phyloP scores from a whole-genome alignment of 2,113 vertebrate species.

The Dipodomys spectabilis region DNA sequence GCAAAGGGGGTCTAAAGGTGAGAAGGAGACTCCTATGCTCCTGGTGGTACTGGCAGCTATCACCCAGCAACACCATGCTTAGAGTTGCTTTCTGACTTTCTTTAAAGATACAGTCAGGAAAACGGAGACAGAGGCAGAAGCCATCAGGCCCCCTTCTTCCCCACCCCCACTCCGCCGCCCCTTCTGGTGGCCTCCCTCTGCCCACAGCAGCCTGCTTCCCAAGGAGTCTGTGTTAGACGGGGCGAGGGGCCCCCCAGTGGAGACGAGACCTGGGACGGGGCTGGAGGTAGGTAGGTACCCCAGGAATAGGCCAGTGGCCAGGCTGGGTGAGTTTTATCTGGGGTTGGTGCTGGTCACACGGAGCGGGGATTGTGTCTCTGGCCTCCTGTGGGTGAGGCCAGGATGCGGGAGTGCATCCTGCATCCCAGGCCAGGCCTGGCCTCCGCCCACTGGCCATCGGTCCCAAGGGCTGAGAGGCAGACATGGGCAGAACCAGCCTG shows the following conservation, averaged over 20 bases:
- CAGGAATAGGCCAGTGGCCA: too few relatives aligned
- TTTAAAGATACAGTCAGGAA: background rate
- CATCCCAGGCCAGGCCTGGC: background rate
- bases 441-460: too few relatives aligned
- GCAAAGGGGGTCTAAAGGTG: too few relatives aligned
- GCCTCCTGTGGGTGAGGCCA: background rate
- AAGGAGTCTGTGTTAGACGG: background rate
- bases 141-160: too few relatives aligned
- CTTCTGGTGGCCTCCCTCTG: background rate
- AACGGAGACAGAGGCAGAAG: too few relatives aligned
- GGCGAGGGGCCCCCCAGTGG: background rate
- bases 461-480: too few relatives aligned
- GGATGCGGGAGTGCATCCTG: background rate
- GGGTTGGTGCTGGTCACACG: background rate
- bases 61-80: background rate
- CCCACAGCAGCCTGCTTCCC: background rate
- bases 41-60: background rate
- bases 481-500: too few relatives aligned
- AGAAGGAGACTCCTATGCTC: background rate
- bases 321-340: too few relatives aligned
- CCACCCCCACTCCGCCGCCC: too few relatives aligned
- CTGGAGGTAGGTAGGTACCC: too few relatives aligned
- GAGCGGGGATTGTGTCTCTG: background rate
- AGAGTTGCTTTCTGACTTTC: background rate
- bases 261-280: too few relatives aligned